Percentiles rank a stretch among this genome's conserved stretches.
These are phyloP conservation scores for Pseudorasbora parva DNA, from an alignment of 2,113 vertebrate species.

Conservation along the genomic window DNA sequence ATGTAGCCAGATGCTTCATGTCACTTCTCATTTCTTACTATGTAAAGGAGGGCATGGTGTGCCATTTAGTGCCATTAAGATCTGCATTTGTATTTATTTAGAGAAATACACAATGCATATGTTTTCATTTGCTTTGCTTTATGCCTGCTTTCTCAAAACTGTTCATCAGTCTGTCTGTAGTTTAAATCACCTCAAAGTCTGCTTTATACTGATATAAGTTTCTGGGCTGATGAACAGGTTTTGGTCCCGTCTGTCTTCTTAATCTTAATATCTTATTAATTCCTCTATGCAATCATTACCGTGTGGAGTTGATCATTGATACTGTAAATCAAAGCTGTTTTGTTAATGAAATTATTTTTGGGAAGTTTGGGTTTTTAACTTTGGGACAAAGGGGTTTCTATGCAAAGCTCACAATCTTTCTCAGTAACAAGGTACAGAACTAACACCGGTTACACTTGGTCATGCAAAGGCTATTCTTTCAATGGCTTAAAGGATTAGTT, in stretches of 20 bases:
- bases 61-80: neutral
- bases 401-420: slow-evolving; percentile 20
- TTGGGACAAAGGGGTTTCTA: neutral
- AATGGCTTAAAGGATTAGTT: neutral
- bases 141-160: neutral
- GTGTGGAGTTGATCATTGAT: slow-evolving; percentile 9
- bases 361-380: neutral
- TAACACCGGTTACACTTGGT: slow-evolving; percentile 22
- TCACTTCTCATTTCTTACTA: neutral
- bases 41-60: neutral
- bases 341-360: slow-evolving; percentile 1
- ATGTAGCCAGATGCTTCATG: neutral
- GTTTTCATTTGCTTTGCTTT: neutral
- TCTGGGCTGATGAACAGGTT: slow-evolving; percentile 6
- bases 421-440: slow-evolving; percentile 46
- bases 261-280: neutral
- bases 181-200: neutral
- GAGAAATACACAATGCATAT: slow-evolving; percentile 22
- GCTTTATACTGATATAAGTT: neutral
- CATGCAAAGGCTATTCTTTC: slow-evolving; percentile 17
- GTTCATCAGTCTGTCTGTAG: neutral
- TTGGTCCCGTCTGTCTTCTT: neutral
- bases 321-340: neutral
- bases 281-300: neutral
- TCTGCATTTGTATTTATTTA: slow-evolving; percentile 4